Percentiles rank a stretch among this genome's conserved stretches.
These are phyloP conservation scores for Coptotermes formosanus DNA, from an alignment of 1,140 invertebrate genomes.

Conservation along the genomic window DNA sequence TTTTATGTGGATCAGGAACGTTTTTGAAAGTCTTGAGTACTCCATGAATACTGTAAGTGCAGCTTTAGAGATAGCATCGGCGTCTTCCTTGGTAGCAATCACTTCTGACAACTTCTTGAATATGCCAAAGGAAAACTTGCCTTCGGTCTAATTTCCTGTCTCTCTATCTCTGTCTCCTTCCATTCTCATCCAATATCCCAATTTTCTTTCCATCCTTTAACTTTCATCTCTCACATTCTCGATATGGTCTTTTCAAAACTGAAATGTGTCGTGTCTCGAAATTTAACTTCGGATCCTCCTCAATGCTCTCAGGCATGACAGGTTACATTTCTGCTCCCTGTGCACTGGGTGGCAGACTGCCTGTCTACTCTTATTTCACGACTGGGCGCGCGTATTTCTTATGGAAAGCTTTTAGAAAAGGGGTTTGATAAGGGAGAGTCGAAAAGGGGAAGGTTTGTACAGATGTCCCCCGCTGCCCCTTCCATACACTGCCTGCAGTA, in stretches of 20 bases:
- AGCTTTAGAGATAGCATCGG: too few species aligned
- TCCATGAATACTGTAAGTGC: too few species aligned
- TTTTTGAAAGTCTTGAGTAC: too few species aligned
- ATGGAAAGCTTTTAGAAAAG: constrained; percentile 19
- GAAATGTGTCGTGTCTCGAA: constrained; percentile 17
- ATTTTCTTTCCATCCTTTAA: not conserved
- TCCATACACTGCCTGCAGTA: not conserved
- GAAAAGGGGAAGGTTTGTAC: not conserved
- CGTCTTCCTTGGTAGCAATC: not conserved
- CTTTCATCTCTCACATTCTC: not conserved
- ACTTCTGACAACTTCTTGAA: not conserved
- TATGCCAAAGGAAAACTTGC: constrained; percentile 3
- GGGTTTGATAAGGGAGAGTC: not conserved
- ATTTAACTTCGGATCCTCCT: not conserved
- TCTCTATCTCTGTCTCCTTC: not conserved
- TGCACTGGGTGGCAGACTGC: not conserved
- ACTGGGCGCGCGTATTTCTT: not conserved
- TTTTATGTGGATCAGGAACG: too few species aligned
- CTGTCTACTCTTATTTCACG: constrained; percentile 15
- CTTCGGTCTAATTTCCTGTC: not conserved
- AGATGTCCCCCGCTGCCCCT: not conserved
- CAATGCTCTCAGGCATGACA: constrained; percentile 7
- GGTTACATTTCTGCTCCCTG: not conserved
- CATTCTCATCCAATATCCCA: not conserved
- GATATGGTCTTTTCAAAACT: constrained; percentile 16